Evolutionary conservation across 2,888 invertebrate species (phyloP).

Genomic region (Petrolisthes cinctipes): DNA sequence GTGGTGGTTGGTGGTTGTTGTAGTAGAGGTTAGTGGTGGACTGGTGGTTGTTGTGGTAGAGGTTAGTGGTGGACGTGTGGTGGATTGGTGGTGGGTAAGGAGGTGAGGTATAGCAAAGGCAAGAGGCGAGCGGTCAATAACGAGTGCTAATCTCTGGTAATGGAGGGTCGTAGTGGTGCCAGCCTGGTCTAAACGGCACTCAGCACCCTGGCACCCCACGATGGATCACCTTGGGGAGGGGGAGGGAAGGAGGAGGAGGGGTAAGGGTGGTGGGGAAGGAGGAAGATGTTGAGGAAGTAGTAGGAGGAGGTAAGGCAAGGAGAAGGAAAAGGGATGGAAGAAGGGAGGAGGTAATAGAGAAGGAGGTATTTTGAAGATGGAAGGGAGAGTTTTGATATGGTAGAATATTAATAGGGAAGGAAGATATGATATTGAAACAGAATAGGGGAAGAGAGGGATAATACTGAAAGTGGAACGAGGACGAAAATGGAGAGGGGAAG

Average conservation of each 20-base stretch:
- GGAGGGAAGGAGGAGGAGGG: constrained; percentile 4
- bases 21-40: neutral
- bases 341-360: constrained; percentile 2
- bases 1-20: neutral
- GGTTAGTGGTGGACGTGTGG: neutral
- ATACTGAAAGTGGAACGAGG: no score
- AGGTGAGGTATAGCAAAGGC: neutral
- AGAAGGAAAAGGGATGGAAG: constrained; percentile 5
- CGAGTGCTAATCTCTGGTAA: constrained; percentile 27
- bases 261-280: neutral
- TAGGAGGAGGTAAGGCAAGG: neutral
- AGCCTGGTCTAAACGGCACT: constrained; percentile 36
- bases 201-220: neutral
- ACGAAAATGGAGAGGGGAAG: neutral
- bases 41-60: neutral
- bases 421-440: neutral
- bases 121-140: constrained; percentile 24
- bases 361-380: neutral
- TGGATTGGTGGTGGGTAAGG: neutral
- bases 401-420: constrained; percentile 8
- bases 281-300: neutral
- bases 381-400: neutral
- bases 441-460: neutral
- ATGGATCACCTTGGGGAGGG: constrained; percentile 7
- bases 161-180: constrained; percentile 28